Percentiles rank a stretch among this genome's conserved stretches.
Conservation (phyloP, 2,113 vertebrate species). For the Phaethon lepturus region DNA sequence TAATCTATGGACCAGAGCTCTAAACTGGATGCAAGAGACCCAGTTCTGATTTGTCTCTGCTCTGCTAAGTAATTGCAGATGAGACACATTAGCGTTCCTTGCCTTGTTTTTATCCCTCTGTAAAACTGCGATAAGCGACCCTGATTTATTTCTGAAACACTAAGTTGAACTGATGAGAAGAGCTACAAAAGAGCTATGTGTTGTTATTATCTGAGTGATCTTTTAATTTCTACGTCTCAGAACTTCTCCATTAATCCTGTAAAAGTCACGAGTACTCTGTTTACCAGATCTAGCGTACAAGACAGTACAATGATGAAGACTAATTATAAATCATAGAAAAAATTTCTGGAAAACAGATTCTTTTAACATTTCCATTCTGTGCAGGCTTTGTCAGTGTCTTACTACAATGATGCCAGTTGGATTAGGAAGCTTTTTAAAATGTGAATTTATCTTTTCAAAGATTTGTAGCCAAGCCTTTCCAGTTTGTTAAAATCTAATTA, state of each 20-base stretch:
- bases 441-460: slow-evolving; percentile 32
- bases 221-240: background rate
- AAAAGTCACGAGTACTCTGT: background rate
- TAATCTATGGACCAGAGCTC: background rate
- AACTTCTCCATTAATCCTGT: slow-evolving; percentile 25
- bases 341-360: slow-evolving; percentile 15
- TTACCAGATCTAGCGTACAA: slow-evolving; percentile 26
- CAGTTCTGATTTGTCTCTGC: background rate
- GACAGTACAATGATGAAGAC: slow-evolving; percentile 2
- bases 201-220: background rate
- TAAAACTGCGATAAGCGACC: background rate
- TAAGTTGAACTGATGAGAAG: background rate
- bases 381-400: slow-evolving; percentile 16
- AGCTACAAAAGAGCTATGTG: background rate
- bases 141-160: background rate
- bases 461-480: slow-evolving; percentile 30
- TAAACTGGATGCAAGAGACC: background rate
- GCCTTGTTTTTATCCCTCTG: background rate
- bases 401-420: background rate
- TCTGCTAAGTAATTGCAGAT: background rate
- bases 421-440: slow-evolving; percentile 32
- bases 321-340: slow-evolving; percentile 52
- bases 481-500: slow-evolving; percentile 56
- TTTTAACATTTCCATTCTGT: slow-evolving; percentile 28
- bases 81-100: background rate